Base-by-base conservation (phyloP, 1,140 invertebrate species). In the Sitobion miscanthi region DNA sequence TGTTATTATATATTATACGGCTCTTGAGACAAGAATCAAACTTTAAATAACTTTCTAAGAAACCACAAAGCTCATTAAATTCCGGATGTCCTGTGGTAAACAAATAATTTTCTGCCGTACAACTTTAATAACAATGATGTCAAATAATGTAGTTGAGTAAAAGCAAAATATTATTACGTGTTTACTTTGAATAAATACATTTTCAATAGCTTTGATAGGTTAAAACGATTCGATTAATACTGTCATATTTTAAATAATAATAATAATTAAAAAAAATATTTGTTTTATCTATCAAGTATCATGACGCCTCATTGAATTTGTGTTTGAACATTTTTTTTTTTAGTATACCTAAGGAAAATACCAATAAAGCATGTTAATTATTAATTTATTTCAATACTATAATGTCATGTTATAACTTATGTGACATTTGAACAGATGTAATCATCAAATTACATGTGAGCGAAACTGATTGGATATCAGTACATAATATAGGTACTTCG, bases 41-140 rank as follows among this genome's bases (percentile, higher is more conserved):
- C 86, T 88, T 52, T 88, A 88, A 88, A 88, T 52, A 88, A 88
- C 86, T n/a, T 52, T 5, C 30, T 52, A 23, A 52, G 47, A 52
- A 88, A 35, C 47, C 47, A 45, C 86, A 88, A 88, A 88, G 86
- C 86, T 88, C 86, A 88, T 88, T 88, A 52, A 88, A 88, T 88
- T 35, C 47, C 47, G 86, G 86, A 52, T 49, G 86, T 88, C 86
- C n/a, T 35, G 45, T 9, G n/a, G 47, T 88, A 88, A 88, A 49
- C 86, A 35, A 88, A 88, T 88, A 88, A 52, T 52, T 88, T n/a
- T 17, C 17, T 52, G n/a, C 86, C n/a, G 17, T 35, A 52, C n/a
- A 88, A 88, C 47, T 88, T 88, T 52, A 52, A 35, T 14, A 35
- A 88, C 47, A 52, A 52, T n/a, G 2, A 88, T n/a, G 30, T 52